Conservation (phyloP, 2,888 invertebrate genomes). For the Leptothorax acervorum region DNA sequence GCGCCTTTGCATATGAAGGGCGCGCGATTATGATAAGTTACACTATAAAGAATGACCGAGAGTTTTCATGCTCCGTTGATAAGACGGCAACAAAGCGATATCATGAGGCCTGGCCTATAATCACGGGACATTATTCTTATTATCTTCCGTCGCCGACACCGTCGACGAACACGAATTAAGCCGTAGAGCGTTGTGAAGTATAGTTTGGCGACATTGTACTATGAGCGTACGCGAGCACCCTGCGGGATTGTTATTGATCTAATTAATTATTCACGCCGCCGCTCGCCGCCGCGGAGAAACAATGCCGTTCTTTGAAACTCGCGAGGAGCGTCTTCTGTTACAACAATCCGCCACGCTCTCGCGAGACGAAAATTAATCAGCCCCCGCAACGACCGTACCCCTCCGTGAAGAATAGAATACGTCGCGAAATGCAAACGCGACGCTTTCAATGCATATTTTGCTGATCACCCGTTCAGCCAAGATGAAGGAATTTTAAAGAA, state of each 20-base stretch:
- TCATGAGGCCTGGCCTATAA: conserved; percentile 73
- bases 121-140: conserved; percentile 80
- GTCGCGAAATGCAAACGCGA: conserved; percentile 9
- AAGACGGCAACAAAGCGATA: conserved; percentile 76
- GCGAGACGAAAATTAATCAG: conserved; percentile 39
- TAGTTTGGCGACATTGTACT: conserved; percentile 58
- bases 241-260: conserved; percentile 56
- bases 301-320: conserved; percentile 43
- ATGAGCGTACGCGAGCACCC: conserved; percentile 42
- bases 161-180: conserved; percentile 76
- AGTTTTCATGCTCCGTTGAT: conserved; percentile 65
- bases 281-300: conserved; percentile 39
- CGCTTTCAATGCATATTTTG: conserved; percentile 20
- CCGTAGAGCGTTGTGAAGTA: conserved; percentile 73
- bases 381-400: not conserved
- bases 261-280: conserved; percentile 66
- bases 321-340: conserved; percentile 34
- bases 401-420: conserved; percentile 17
- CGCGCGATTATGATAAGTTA: conserved; percentile 72
- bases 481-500: not conserved
- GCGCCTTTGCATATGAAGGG: conserved; percentile 44
- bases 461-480: not conserved
- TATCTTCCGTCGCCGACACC: conserved; percentile 71
- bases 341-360: not conserved
- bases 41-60: conserved; percentile 57